phyloP scores from a whole-genome alignment of 30 jellyfish, hydroid and myxozoan genomes.

The Aurelia aurita region DNA sequence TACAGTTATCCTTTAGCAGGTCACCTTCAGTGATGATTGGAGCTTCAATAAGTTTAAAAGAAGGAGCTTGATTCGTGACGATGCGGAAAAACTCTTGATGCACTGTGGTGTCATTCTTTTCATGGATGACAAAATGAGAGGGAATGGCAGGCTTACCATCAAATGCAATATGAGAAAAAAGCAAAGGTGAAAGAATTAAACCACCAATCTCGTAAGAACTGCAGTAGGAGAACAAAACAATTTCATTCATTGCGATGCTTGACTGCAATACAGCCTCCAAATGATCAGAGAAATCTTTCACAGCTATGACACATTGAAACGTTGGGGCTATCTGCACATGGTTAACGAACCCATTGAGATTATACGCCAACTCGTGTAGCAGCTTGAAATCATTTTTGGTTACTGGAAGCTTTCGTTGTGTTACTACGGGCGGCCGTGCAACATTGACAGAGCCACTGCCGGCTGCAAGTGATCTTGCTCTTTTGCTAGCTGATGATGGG shows the following conservation, averaged over 20 bases:
- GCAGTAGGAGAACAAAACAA: slow-evolving; percentile 78
- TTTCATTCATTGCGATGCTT: slow-evolving; percentile 34
- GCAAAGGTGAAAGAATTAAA: slow-evolving; percentile 70
- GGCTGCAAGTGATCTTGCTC: not conserved
- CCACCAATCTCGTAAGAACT: slow-evolving; percentile 78
- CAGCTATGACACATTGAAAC: slow-evolving; percentile 62
- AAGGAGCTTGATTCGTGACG: slow-evolving; percentile 72
- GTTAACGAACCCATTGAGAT: slow-evolving; percentile 66
- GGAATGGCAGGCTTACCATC: slow-evolving; percentile 89
- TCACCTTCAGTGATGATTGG: slow-evolving; percentile 80
- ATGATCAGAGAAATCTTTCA: slow-evolving; percentile 74
- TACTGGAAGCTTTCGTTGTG: slow-evolving; percentile 36
- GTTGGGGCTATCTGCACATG: slow-evolving; percentile 73
- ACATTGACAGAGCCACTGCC: slow-evolving; percentile 32
- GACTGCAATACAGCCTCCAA: slow-evolving; percentile 67
- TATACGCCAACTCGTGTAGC: slow-evolving; percentile 82
- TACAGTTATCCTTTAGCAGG: slow-evolving; percentile 65
- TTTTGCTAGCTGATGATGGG: slow-evolving; percentile 8
- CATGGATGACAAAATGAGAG: slow-evolving; percentile 85
- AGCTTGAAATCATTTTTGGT: slow-evolving; percentile 72
- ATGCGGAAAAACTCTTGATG: slow-evolving; percentile 72
- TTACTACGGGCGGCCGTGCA: slow-evolving; percentile 24
- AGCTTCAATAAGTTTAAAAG: slow-evolving; percentile 49
- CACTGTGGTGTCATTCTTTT: slow-evolving; percentile 55
- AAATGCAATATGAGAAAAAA: slow-evolving; percentile 80